phyloP scores from a whole-genome alignment of 2,888 invertebrate genomes.

The Anthophora plumipes region DNA sequence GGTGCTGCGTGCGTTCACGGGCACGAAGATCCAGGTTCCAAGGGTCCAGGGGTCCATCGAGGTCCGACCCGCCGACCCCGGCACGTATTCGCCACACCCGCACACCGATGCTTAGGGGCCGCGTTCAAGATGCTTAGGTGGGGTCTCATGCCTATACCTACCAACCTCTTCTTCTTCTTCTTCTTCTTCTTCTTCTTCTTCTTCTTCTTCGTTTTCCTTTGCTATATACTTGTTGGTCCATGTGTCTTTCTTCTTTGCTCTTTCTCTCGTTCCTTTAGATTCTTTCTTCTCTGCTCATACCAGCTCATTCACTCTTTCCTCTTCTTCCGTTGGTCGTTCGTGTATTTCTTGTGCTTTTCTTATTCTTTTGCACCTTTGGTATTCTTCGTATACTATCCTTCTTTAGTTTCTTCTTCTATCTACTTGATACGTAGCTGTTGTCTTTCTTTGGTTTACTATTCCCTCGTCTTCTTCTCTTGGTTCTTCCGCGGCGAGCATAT shows the following conservation, averaged over 20 bases:
- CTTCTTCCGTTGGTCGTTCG: constrained; percentile 21
- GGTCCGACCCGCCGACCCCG: constrained; percentile 83
- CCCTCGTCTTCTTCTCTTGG: constrained; percentile 25
- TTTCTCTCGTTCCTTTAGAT: constrained; percentile 30
- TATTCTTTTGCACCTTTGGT: constrained; percentile 8
- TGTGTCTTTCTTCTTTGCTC: constrained; percentile 21
- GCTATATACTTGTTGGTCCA: constrained; percentile 9
- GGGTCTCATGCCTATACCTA: constrained; percentile 74
- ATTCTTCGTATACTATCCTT: constrained; percentile 30
- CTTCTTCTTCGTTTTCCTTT: not conserved
- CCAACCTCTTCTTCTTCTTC: constrained; percentile 31
- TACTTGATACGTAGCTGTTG: not conserved
- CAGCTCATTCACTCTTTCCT: constrained; percentile 10
- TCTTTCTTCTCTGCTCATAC: constrained; percentile 13
- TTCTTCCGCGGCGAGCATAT: constrained; percentile 66
- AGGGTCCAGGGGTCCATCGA: constrained; percentile 76
- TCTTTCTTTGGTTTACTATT: constrained; percentile 8
- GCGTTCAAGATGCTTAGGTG: constrained; percentile 80
- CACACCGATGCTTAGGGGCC: constrained; percentile 80
- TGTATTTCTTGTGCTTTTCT: constrained; percentile 9
- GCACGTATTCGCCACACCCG: constrained; percentile 85
- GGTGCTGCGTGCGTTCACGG: constrained; percentile 77
- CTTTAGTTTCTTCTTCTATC: constrained; percentile 22
- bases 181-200: constrained; percentile 44
- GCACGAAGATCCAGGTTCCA: constrained; percentile 74